Percentiles rank a stretch among this genome's conserved stretches.
phyloP scores from a whole-genome alignment of 92 coral and sea anemone genomes.

The Anthopleura xanthogrammica region DNA sequence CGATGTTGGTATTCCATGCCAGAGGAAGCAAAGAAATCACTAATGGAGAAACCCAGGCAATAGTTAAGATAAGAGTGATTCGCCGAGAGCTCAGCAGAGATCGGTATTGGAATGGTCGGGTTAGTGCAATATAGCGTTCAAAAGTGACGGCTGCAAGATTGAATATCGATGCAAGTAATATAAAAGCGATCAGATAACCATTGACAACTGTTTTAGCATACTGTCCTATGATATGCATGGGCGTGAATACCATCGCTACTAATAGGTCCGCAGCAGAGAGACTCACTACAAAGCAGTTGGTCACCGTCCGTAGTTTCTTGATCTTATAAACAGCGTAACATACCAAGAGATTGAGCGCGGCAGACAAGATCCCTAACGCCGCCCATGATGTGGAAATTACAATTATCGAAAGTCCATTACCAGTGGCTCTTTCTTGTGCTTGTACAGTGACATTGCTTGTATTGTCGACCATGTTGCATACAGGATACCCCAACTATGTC shows the following conservation, averaged over 20 bases:
- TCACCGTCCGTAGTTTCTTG: constrained; percentile 75
- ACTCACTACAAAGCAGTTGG: constrained; percentile 73
- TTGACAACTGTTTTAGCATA: constrained; percentile 60
- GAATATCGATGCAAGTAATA: constrained; percentile 73
- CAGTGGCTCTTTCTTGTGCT: not conserved
- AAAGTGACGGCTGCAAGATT: constrained; percentile 87
- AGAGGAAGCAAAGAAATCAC: constrained; percentile 59
- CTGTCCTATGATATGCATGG: constrained; percentile 58
- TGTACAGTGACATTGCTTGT: not conserved
- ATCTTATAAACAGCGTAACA: constrained; percentile 61
- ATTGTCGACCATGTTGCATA: constrained; percentile 4
- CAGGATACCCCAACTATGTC: not conserved
- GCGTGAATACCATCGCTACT: constrained; percentile 69
- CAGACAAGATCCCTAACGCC: constrained; percentile 59
- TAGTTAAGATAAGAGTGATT: constrained; percentile 34
- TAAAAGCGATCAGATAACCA: constrained; percentile 73
- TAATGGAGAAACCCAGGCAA: constrained; percentile 69
- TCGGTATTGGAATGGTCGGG: constrained; percentile 74
- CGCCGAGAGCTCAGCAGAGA: constrained; percentile 53
- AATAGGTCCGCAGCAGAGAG: constrained; percentile 69
- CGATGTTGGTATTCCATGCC: constrained; percentile 65
- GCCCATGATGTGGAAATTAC: constrained; percentile 60
- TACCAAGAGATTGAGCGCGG: constrained; percentile 59
- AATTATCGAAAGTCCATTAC: constrained; percentile 23
- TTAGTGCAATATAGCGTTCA: constrained; percentile 79